phyloP scores from a whole-genome alignment of 2,797 vertebrate genomes.

The Neosalanx taihuensis region DNA sequence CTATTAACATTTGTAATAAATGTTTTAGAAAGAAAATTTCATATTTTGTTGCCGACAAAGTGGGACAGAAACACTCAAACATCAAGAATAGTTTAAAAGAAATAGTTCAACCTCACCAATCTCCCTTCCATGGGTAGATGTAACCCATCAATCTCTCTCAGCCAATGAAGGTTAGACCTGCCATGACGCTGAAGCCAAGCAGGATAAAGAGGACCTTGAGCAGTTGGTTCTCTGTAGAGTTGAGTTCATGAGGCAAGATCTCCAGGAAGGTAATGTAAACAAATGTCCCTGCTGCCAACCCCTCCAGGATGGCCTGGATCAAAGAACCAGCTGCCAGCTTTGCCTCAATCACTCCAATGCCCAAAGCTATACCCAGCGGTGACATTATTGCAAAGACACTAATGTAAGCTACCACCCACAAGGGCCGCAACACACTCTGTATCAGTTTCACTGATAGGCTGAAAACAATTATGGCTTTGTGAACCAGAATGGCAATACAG shows the following conservation, averaged over 20 bases:
- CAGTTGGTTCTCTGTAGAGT: conserved; percentile 75
- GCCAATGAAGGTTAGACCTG: conserved; percentile 76
- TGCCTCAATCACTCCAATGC: conserved; percentile 77
- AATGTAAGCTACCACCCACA: conserved; percentile 77
- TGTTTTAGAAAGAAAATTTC: not conserved
- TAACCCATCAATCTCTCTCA: conserved; percentile 42
- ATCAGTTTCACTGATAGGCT: conserved; percentile 84
- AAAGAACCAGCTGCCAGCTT: conserved; percentile 58
- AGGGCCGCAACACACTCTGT: conserved; percentile 65
- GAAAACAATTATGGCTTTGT: conserved; percentile 89
- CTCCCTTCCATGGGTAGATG: not conserved
- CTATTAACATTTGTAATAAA: conserved; percentile 9
- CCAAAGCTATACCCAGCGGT: conserved; percentile 80
- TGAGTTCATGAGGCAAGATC: conserved; percentile 87
- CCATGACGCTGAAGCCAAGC: conserved; percentile 84
- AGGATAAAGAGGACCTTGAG: conserved; percentile 84
- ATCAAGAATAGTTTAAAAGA: not conserved
- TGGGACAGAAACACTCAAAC: not conserved
- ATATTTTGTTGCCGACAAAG: not conserved
- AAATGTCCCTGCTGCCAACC: conserved; percentile 85
- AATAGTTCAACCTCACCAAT: not conserved
- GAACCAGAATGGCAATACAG: conserved; percentile 85
- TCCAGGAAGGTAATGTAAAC: conserved; percentile 91
- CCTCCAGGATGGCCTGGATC: conserved; percentile 81
- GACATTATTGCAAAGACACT: conserved; percentile 82